Evolutionary conservation across 1,140 invertebrate species (phyloP).

Genomic region (Lordiphosa mommai): DNA sequence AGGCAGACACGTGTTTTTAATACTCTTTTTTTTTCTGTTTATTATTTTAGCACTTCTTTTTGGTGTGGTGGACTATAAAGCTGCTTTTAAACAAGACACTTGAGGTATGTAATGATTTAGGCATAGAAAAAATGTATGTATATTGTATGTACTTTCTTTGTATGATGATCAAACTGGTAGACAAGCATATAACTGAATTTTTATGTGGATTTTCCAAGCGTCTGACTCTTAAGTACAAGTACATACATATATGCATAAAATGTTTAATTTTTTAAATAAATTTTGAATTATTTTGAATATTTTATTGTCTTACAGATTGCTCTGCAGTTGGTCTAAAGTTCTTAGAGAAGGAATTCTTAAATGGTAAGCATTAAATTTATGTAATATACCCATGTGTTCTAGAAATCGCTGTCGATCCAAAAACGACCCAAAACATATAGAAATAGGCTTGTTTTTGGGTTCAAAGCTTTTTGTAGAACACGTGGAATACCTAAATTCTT

Average conservation of each 20-base stretch:
- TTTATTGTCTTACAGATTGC: too few species aligned
- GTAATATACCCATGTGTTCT: too few species aligned
- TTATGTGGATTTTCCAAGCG: slow-evolving; percentile 38
- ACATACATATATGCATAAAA: background rate
- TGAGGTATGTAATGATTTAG: background rate
- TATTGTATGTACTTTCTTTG: slow-evolving; percentile 5
- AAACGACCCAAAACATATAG: too few species aligned
- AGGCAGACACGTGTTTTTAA: background rate
- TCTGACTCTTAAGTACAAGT: slow-evolving; percentile 26
- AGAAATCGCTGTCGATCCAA: too few species aligned
- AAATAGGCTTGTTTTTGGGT: too few species aligned
- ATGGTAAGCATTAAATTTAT: slow-evolving; percentile 6
- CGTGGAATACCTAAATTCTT: too few species aligned
- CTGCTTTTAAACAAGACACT: too few species aligned
- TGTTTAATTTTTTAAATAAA: background rate
- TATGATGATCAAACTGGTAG: slow-evolving; percentile 47
- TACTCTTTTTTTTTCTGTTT: background rate
- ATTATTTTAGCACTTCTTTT: background rate
- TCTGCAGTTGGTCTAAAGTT: too few species aligned
- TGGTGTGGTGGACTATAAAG: too few species aligned
- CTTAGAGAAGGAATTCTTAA: background rate
- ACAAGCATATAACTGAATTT: slow-evolving; percentile 69
- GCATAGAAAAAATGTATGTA: too few species aligned
- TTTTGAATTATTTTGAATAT: background rate
- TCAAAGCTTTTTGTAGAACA: too few species aligned